Evolutionary conservation across 1,140 invertebrate genomes (phyloP).

Genomic region (Diuraphis noxia): DNA sequence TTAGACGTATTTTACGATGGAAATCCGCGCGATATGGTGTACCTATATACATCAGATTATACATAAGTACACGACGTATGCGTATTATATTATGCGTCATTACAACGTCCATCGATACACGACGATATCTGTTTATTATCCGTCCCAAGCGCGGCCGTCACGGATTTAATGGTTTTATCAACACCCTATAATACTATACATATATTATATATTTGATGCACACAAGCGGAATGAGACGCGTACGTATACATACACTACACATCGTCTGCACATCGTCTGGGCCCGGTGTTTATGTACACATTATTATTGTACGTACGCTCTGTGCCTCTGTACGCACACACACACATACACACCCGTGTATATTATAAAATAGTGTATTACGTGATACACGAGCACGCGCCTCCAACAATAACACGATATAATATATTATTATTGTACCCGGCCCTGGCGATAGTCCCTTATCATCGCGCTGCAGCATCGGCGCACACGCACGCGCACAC

Average conservation of each 20-base stretch:
- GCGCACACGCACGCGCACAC: not conserved
- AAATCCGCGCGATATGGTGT: too few relatives aligned
- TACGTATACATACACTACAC: not conserved
- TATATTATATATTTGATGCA: not conserved
- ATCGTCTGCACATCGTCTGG: slow-evolving; percentile 17
- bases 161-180: slow-evolving; percentile 8
- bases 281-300: slow-evolving; percentile 7
- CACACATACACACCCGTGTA: not conserved
- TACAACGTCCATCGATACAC: not conserved
- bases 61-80: too few relatives aligned
- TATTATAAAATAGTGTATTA: not conserved
- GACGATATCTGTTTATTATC: not conserved
- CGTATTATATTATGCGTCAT: not conserved
- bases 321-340: not conserved
- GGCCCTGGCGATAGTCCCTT: not conserved
- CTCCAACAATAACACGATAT: not conserved
- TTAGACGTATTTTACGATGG: too few relatives aligned
- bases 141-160: not conserved
- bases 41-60: not conserved
- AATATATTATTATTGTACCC: not conserved
- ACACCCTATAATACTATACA: not conserved
- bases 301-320: not conserved
- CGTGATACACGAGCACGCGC: not conserved
- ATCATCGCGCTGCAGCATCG: not conserved
- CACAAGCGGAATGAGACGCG: not conserved